phyloP scores from a whole-genome alignment of 2,888 invertebrate species.

The Pandemis heparana region DNA sequence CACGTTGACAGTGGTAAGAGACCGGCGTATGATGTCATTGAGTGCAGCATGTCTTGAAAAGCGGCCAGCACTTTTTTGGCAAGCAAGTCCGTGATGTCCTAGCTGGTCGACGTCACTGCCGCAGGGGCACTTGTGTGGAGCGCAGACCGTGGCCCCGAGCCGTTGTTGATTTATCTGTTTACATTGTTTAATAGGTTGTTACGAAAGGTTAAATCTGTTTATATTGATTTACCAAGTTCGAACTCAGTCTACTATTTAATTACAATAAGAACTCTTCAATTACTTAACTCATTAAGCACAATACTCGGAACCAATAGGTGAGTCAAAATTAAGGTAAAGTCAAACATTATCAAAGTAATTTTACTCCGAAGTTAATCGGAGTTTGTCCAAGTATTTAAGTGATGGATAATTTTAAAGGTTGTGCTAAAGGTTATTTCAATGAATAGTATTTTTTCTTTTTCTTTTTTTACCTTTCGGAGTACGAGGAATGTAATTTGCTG shows the following conservation, averaged over 20 bases:
- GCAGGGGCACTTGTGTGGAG: no score
- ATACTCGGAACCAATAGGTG: background rate
- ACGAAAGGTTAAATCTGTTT: background rate
- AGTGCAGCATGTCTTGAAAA: no score
- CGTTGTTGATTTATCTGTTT: no score
- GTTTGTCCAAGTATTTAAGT: background rate
- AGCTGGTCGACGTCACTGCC: no score
- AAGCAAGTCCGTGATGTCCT: no score
- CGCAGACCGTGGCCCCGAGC: no score
- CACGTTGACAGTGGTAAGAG: no score
- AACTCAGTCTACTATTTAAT: background rate
- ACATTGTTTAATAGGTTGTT: background rate
- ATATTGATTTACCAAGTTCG: background rate
- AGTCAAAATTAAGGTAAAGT: background rate
- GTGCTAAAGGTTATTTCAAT: background rate
- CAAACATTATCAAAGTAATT: background rate
- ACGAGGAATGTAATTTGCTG: no score
- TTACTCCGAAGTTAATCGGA: background rate
- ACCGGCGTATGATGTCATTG: no score
- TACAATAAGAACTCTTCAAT: background rate
- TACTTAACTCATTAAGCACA: background rate
- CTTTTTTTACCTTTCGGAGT: no score
- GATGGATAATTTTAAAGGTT: background rate
- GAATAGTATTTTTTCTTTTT: background rate
- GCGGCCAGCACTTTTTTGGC: no score